phyloP scores from a whole-genome alignment of 2,888 invertebrate species.

The Epicampocera succincta region DNA sequence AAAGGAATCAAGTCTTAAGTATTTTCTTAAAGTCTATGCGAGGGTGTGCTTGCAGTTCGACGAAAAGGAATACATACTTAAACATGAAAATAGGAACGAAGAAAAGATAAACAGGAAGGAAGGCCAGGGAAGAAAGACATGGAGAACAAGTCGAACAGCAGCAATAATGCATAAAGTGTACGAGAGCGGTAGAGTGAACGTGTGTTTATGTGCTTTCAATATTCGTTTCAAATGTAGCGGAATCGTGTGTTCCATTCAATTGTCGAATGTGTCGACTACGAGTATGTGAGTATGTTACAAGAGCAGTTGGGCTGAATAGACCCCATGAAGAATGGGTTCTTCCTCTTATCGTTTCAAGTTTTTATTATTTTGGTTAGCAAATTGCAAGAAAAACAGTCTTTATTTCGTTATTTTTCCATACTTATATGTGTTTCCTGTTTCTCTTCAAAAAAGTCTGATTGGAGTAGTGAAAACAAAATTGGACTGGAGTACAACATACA shows the following conservation, averaged over 20 bases:
- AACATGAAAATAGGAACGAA: constrained; percentile 3
- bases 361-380: constrained; percentile 45
- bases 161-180: constrained; percentile 1
- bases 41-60: neutral
- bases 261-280: constrained; percentile 63
- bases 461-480: constrained; percentile 8
- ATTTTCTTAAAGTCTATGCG: neutral
- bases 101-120: constrained; percentile 37
- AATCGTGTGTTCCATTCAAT: constrained; percentile 57
- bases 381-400: constrained; percentile 40
- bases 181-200: neutral
- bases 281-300: too few species aligned
- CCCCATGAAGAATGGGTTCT: constrained; percentile 26
- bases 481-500: constrained; percentile 4
- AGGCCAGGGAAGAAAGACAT: constrained; percentile 14
- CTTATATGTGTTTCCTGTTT: constrained; percentile 26
- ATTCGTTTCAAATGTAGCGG: constrained; percentile 21
- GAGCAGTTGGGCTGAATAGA: constrained; percentile 48
- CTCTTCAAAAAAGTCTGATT: constrained; percentile 35
- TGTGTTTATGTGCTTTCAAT: constrained; percentile 4
- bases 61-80: neutral
- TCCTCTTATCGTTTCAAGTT: constrained; percentile 4
- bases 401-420: neutral
- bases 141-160: constrained; percentile 18
- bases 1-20: constrained; percentile 23